phyloP scores from a whole-genome alignment of 2,113 vertebrate species.

The Corynorhinus townsendii region DNA sequence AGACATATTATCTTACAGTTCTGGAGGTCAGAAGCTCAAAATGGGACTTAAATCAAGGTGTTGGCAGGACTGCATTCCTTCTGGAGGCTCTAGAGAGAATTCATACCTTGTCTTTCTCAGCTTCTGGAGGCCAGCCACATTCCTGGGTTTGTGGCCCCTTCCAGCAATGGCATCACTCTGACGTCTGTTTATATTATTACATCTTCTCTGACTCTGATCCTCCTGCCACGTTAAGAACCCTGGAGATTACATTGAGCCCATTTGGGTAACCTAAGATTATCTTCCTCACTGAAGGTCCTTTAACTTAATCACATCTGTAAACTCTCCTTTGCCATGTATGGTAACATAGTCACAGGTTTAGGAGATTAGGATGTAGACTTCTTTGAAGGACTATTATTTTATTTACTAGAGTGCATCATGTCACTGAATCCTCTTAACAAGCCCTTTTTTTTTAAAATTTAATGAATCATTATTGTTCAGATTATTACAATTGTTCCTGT shows the following conservation, averaged over 20 bases:
- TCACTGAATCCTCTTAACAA: neutral
- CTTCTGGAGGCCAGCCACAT: neutral
- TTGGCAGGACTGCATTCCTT: neutral
- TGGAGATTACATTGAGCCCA: neutral
- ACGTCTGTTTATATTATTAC: neutral
- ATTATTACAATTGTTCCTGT: no score
- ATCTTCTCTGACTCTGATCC: neutral
- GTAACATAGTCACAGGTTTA: neutral
- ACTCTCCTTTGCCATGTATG: neutral
- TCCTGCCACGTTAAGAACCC: neutral
- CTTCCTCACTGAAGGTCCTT: neutral
- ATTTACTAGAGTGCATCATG: neutral
- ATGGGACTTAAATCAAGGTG: neutral
- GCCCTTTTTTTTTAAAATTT: no score
- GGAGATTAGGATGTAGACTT: neutral
- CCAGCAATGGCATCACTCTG: neutral
- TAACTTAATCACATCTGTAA: neutral
- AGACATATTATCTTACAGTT: neutral
- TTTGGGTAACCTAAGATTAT: neutral
- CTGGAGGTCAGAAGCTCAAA: neutral
- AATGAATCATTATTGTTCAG: no score
- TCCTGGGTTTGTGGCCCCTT: neutral
- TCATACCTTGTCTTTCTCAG: neutral
- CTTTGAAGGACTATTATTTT: neutral
- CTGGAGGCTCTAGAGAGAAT: neutral